Conservation (phyloP, 1,140 invertebrate species). For the Drosophila teissieri region DNA sequence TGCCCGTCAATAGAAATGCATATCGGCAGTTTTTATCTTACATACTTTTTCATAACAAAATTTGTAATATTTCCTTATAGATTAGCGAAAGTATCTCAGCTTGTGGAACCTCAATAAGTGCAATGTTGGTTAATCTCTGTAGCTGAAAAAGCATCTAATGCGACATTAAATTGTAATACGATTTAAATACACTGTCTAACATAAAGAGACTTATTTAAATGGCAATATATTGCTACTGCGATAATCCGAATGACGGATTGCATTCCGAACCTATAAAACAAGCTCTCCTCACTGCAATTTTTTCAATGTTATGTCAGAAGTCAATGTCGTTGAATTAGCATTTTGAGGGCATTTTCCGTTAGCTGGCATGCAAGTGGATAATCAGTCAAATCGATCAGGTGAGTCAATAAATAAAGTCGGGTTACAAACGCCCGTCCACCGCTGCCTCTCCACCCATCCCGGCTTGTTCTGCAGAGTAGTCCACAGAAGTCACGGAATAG, state of each 20-base stretch:
- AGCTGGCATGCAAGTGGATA: constrained; percentile 71
- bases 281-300: constrained; percentile 8
- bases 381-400: constrained; percentile 79
- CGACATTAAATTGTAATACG: background rate
- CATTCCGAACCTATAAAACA: constrained; percentile 5
- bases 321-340: constrained; percentile 22
- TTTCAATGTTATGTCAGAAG: constrained; percentile 20
- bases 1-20: too few relatives aligned
- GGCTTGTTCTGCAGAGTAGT: background rate
- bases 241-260: constrained; percentile 6
- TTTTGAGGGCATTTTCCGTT: constrained; percentile 30
- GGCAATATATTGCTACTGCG: background rate
- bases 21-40: too few relatives aligned
- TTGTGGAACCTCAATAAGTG: too few relatives aligned
- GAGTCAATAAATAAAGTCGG: constrained; percentile 78
- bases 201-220: constrained; percentile 3
- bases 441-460: too few relatives aligned
- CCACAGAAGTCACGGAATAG: constrained; percentile 20
- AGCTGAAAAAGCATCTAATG: background rate
- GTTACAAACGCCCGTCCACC: background rate
- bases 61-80: too few relatives aligned
- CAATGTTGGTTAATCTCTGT: too few relatives aligned
- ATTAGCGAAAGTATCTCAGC: too few relatives aligned
- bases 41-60: too few relatives aligned
- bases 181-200: background rate